Percentiles rank a stretch among this genome's conserved stretches.
Conservation (phyloP, 2,113 vertebrate genomes). For the Argyrosomus japonicus region DNA sequence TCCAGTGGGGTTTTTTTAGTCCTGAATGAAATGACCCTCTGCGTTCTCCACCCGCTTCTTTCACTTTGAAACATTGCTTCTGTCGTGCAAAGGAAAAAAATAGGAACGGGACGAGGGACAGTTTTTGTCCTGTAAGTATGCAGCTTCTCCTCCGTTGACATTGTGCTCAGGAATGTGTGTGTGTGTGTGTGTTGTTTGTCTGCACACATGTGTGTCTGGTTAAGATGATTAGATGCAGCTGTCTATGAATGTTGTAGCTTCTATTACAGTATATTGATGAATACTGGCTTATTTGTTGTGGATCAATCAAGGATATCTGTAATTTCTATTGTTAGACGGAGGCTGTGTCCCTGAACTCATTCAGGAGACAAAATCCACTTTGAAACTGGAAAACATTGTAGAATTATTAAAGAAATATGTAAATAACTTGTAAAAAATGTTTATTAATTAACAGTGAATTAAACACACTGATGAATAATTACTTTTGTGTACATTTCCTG, state of each 20-base stretch:
- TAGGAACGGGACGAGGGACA: slow-evolving; percentile 35
- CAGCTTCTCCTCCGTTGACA: slow-evolving; percentile 35
- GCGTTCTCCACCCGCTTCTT: slow-evolving; percentile 33
- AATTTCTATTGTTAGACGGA: slow-evolving; percentile 7
- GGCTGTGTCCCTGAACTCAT: slow-evolving; percentile 23
- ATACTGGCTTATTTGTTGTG: slow-evolving; percentile 2
- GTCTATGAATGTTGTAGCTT: not conserved
- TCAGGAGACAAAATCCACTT: slow-evolving; percentile 2
- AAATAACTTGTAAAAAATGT: not conserved
- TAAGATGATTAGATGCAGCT: not conserved
- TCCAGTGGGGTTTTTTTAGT: slow-evolving; percentile 36
- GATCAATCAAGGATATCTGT: not conserved
- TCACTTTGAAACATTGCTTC: slow-evolving; percentile 41
- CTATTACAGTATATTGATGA: not conserved
- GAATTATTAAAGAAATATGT: not conserved
- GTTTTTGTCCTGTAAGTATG: slow-evolving; percentile 73
- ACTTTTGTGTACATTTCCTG: not conserved
- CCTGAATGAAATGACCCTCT: slow-evolving; percentile 54
- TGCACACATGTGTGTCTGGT: slow-evolving; percentile 8
- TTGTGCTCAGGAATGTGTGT: slow-evolving; percentile 36
- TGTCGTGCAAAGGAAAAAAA: slow-evolving; percentile 36
- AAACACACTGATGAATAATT: not conserved
- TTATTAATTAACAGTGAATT: not conserved
- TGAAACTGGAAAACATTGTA: not conserved
- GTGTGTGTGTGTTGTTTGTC: slow-evolving; percentile 15